Base-by-base conservation (phyloP, 2,888 invertebrate genomes). In the Heliconius hortense region DNA sequence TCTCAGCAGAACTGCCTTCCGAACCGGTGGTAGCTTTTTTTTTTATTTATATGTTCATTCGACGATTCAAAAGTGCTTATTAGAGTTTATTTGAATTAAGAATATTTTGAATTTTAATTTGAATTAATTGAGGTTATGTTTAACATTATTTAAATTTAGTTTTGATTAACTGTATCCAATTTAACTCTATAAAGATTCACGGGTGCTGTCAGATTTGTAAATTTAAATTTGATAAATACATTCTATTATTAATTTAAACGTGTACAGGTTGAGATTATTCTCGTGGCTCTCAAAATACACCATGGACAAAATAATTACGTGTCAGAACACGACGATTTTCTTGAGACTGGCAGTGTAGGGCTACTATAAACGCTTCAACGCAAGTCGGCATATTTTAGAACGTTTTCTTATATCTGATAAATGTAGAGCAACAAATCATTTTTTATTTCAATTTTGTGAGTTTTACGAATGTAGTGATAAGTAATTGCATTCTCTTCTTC, bases 281-380 rank as follows among this genome's bases (percentile, higher is more conserved):
- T 68, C 53, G 74, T 63, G 18, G 48, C 48, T 48, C 48, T 48
- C 48, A 74, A 76, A 74, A 74, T 76, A 76, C 62, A 74, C 56
- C 71, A 76, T 35, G 74, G 76, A 72, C 74, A 18, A 43, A 60
- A 43, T 35, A 43, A 64, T 76, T 69, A 73, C 73, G 71, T 67
- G 48, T 73, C 56, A 39, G 15, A 43, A 56, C 24, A 56, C 28
- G 59, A n/a, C 59, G 43, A 39, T 71, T 35, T 60, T 24, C 21
- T 56, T 35, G 21, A 69, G 15, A 56, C 18, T n/a, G 21, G 71
- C 15, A 4, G 10, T 26, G 21, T 60, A 60, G 71, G 26, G 39
- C 59, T 71, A 21, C 13, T 62, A 71, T 43, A 62, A 71, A n/a
- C 11, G 31, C 53, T 28, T 39, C n/a, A 35, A 28, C 28, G 21